Evolutionary conservation across 2,888 invertebrate genomes (phyloP).

Genomic region (Polymixis lichenea): DNA sequence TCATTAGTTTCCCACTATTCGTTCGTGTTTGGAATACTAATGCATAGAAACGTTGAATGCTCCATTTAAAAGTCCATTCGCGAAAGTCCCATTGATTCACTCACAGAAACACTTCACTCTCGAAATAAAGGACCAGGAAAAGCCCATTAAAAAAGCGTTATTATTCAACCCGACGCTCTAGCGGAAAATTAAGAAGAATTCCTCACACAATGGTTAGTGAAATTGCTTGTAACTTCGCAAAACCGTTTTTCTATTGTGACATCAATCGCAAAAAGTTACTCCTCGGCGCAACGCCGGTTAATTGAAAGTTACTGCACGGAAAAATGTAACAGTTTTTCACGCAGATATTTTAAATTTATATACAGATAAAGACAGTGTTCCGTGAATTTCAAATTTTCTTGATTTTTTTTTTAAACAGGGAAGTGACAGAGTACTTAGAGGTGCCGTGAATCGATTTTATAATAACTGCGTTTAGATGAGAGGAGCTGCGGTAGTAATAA

Average conservation of each 20-base stretch:
- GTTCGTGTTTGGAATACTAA: conserved; percentile 26
- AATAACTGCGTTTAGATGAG: background rate
- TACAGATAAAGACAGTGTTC: conserved; percentile 52
- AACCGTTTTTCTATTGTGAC: conserved; percentile 71
- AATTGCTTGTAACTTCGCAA: conserved; percentile 76
- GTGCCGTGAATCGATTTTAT: conserved; percentile 70
- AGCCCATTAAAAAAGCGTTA: conserved; percentile 80
- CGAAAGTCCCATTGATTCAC: conserved; percentile 68
- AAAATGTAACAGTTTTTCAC: conserved; percentile 58
- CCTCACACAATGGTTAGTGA: conserved; percentile 79
- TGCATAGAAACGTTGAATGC: conserved; percentile 24
- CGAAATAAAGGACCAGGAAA: conserved; percentile 79
- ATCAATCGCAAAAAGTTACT: conserved; percentile 73
- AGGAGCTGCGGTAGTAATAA: conserved; percentile 55
- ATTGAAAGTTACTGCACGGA: conserved; percentile 74
- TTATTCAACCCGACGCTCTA: conserved; percentile 80
- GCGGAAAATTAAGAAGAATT: conserved; percentile 86
- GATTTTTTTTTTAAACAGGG: conserved; percentile 41
- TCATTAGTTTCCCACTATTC: conserved; percentile 38
- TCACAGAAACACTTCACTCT: conserved; percentile 70
- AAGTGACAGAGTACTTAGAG: conserved; percentile 63
- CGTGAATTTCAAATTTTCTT: conserved; percentile 38
- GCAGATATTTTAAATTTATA: conserved; percentile 58
- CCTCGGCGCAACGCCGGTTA: conserved; percentile 67
- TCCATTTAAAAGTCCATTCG: conserved; percentile 59